These are phyloP conservation scores for Sarotherodon lohbergeri DNA, from an alignment of 2,113 vertebrate genomes.

Conservation along the genomic window DNA sequence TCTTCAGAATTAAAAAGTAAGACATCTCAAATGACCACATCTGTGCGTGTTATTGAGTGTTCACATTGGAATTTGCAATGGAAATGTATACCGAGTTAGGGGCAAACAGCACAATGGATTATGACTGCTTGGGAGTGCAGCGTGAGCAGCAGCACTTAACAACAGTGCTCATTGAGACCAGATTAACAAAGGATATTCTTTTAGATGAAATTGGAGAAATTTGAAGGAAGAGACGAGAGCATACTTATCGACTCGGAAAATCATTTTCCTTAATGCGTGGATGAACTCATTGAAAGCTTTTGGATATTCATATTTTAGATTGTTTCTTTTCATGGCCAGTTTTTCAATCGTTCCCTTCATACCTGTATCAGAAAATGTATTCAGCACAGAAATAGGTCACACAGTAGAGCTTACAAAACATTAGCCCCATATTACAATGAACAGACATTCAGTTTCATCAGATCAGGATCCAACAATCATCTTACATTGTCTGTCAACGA, in stretches of 20 bases:
- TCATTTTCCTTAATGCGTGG: conserved; percentile 26
- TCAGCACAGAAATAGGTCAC: conserved; percentile 44
- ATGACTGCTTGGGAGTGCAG: conserved; percentile 34
- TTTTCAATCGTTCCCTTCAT: neutral
- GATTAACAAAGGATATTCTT: conserved; percentile 66
- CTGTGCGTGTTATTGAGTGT: conserved; percentile 57
- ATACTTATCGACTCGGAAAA: conserved; percentile 31
- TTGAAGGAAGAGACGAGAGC: conserved; percentile 22
- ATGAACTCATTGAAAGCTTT: conserved; percentile 14
- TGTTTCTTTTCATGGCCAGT: neutral
- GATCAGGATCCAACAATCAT: conserved; percentile 21
- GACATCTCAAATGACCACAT: conserved; percentile 35
- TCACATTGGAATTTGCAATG: conserved; percentile 57
- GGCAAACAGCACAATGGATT: conserved; percentile 57
- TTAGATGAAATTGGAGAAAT: conserved; percentile 54
- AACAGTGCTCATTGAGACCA: conserved; percentile 44
- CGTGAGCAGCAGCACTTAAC: conserved; percentile 45
- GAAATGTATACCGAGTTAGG: conserved; percentile 38
- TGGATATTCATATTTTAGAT: conserved; percentile 14
- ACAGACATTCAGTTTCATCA: conserved; percentile 41
- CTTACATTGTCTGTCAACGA: conserved; percentile 10
- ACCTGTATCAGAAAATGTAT: conserved; percentile 23
- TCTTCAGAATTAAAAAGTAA: conserved; percentile 25
- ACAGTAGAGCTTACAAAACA: conserved; percentile 21
- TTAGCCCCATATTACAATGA: conserved; percentile 12